Percentiles rank a stretch among this genome's conserved stretches.
These are phyloP conservation scores for Parapsyche elsis DNA, from an alignment of 1,140 invertebrate species.

Conservation along the genomic window DNA sequence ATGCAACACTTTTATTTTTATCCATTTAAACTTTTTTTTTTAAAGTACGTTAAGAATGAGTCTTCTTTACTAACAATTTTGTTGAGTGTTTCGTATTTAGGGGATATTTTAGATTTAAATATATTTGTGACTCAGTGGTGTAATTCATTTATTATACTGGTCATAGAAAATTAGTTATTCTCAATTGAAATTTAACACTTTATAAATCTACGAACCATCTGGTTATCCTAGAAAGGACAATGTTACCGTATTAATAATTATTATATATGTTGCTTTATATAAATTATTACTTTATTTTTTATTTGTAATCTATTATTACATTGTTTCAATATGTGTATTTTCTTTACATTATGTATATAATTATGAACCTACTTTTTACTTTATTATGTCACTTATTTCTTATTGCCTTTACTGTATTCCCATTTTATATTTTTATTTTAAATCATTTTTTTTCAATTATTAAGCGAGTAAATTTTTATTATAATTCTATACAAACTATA, in stretches of 20 bases:
- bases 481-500: no score
- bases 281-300: slow-evolving; percentile 13
- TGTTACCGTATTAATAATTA: slow-evolving; percentile 43
- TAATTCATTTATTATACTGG: neutral
- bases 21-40: neutral
- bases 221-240: slow-evolving; percentile 24
- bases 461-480: no score
- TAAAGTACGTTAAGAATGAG: neutral
- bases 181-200: slow-evolving; percentile 4
- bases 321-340: slow-evolving; percentile 1
- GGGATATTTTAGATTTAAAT: slow-evolving; percentile 29
- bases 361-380: neutral
- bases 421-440: no score
- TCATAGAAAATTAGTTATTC: slow-evolving; percentile 8
- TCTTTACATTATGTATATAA: neutral
- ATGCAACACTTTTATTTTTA: no score
- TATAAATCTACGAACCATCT: neutral
- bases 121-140: slow-evolving; percentile 2
- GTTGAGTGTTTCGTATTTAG: slow-evolving; percentile 37
- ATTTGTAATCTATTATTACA: slow-evolving; percentile 33
- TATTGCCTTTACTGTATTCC: neutral
- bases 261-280: slow-evolving; percentile 32
- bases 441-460: no score
- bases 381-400: neutral
- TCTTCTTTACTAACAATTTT: slow-evolving; percentile 32